These are phyloP conservation scores for Porites divaricata DNA, from an alignment of 92 coral and sea anemone species.

Conservation along the genomic window DNA sequence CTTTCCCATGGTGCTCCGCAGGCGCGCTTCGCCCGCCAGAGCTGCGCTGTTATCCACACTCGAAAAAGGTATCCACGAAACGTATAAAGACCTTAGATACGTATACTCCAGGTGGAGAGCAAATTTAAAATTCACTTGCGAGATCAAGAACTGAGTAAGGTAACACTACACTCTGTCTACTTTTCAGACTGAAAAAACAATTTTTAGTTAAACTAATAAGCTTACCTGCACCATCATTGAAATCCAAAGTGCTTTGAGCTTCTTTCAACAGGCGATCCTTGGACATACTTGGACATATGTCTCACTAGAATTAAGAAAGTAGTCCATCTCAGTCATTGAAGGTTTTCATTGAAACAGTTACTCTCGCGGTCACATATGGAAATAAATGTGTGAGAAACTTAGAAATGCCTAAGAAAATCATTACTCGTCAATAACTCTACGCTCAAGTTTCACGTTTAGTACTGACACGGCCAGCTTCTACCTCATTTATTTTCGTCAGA, in stretches of 20 bases:
- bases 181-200: neutral
- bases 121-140: neutral
- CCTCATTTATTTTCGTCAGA: no score
- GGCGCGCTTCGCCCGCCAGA: no score
- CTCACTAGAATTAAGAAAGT: no score
- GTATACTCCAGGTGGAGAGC: neutral
- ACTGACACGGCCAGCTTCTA: no score
- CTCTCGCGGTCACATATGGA: no score
- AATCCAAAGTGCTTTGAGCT: neutral
- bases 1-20: no score
- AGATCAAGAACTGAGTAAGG: neutral
- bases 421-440: no score
- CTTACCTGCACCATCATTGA: neutral
- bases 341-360: no score
- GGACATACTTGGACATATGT: neutral
- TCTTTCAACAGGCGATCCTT: neutral
- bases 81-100: neutral
- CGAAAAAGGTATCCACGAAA: neutral
- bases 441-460: no score
- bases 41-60: neutral
- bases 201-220: neutral
- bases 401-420: no score
- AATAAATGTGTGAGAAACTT: no score
- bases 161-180: neutral
- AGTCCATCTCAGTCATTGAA: no score